These are phyloP conservation scores for Phragmatobia fuliginosa DNA, from an alignment of 2,888 invertebrate genomes.

Conservation along the genomic window DNA sequence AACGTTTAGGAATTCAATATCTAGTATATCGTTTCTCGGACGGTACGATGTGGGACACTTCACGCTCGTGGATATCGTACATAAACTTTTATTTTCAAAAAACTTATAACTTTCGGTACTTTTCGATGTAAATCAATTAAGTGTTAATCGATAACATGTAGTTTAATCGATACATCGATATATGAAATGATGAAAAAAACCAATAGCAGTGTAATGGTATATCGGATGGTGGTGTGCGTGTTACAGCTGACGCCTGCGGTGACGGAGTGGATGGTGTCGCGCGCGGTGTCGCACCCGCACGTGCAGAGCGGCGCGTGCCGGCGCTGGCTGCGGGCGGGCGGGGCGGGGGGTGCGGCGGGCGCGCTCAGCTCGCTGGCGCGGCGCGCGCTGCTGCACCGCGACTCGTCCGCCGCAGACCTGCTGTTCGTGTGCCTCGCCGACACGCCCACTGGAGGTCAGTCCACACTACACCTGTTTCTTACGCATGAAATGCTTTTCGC, in stretches of 20 bases:
- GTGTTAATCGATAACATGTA: too few relatives aligned
- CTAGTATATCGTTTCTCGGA: too few relatives aligned
- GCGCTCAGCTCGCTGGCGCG: slow-evolving; percentile 43
- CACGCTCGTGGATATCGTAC: too few relatives aligned
- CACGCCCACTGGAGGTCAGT: slow-evolving; percentile 47
- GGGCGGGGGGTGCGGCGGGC: background rate
- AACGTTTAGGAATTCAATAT: too few relatives aligned
- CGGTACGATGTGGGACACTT: too few relatives aligned
- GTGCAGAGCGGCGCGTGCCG: slow-evolving; percentile 64
- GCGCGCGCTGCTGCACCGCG: slow-evolving; percentile 46
- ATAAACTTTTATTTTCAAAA: too few relatives aligned
- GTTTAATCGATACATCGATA: background rate
- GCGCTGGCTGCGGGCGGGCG: slow-evolving; percentile 72
- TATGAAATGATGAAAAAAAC: too few relatives aligned
- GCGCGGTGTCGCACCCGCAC: slow-evolving; percentile 77
- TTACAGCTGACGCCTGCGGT: slow-evolving; percentile 62
- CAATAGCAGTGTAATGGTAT: too few relatives aligned
- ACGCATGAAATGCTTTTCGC: too few relatives aligned
- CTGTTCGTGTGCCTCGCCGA: slow-evolving; percentile 49
- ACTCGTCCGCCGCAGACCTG: slow-evolving; percentile 30
- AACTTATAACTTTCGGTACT: too few relatives aligned
- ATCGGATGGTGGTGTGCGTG: background rate
- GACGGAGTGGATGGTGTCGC: slow-evolving; percentile 74
- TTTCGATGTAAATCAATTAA: too few relatives aligned
- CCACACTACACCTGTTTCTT: too few relatives aligned